Evolutionary conservation across 1,140 invertebrate species (phyloP).

Genomic region (Solenopsis fugax): DNA sequence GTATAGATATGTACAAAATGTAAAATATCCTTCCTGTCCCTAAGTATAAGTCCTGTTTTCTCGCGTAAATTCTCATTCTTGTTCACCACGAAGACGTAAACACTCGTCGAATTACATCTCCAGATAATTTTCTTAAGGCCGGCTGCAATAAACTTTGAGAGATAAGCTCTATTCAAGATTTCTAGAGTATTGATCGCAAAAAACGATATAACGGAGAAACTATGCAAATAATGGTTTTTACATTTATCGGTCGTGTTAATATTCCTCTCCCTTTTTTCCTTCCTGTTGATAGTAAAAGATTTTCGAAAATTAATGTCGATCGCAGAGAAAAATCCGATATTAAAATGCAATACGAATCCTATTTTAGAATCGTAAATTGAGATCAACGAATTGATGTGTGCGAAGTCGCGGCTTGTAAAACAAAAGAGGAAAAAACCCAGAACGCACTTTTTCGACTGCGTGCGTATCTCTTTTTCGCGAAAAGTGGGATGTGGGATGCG

Average conservation of each 20-base stretch:
- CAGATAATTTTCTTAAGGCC: constrained; percentile 35
- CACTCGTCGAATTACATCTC: constrained; percentile 53
- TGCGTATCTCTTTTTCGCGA: constrained; percentile 27
- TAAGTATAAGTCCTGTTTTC: constrained; percentile 54
- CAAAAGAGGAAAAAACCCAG: constrained; percentile 3
- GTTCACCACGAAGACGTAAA: constrained; percentile 56
- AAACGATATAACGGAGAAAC: not conserved
- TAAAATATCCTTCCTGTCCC: constrained; percentile 67
- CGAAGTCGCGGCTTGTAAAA: not conserved
- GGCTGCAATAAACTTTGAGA: constrained; percentile 33
- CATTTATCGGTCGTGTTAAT: constrained; percentile 13
- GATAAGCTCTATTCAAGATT: constrained; percentile 4
- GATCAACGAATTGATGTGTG: not conserved
- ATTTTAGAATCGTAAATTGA: not conserved
- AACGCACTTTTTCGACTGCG: not conserved
- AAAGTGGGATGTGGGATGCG: constrained; percentile 69
- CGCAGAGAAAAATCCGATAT: not conserved
- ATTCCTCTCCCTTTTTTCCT: not conserved
- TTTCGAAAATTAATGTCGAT: not conserved
- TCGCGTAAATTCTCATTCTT: constrained; percentile 42
- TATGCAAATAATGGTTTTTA: constrained; percentile 13
- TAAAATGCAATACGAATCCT: not conserved
- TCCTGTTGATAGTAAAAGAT: not conserved
- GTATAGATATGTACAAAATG: constrained; percentile 69
- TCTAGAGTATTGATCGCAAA: not conserved